These are phyloP conservation scores for Manis javanica DNA, from an alignment of 2,797 vertebrate species.

Conservation along the genomic window DNA sequence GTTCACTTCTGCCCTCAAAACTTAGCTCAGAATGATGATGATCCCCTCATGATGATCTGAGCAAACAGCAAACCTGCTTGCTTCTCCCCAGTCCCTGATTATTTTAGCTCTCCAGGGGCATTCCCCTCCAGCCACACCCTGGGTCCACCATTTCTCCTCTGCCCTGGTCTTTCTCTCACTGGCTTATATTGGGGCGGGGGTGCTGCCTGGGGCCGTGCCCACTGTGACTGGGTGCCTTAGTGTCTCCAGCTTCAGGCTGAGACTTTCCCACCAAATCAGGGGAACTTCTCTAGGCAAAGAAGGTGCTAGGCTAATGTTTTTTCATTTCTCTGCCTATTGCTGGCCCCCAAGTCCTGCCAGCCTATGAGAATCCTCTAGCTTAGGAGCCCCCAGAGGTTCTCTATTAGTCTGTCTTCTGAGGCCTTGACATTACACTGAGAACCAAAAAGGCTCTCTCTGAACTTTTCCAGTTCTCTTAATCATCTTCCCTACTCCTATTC, in stretches of 20 bases:
- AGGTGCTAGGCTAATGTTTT: not conserved
- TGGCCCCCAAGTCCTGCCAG: not conserved
- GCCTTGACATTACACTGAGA: not conserved
- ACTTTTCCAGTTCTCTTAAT: slow-evolving; percentile 8
- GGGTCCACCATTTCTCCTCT: not conserved
- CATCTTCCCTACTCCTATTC: not conserved
- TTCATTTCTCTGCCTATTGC: not conserved
- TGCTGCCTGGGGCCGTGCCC: not conserved
- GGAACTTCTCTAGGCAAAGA: not conserved
- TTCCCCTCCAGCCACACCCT: not conserved
- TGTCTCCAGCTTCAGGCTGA: not conserved
- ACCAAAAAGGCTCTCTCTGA: not conserved
- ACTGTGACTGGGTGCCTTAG: not conserved
- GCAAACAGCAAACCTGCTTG: not conserved
- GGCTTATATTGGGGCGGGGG: not conserved
- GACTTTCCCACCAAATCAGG: not conserved
- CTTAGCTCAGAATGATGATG: not conserved
- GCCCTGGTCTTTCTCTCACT: not conserved
- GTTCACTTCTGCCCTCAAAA: not conserved
- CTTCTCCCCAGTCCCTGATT: not conserved
- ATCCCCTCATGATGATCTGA: not conserved
- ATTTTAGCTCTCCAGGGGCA: not conserved
- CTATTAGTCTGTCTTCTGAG: not conserved
- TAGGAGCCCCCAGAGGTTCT: not conserved
- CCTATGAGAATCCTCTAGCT: not conserved